Evolutionary conservation across 2,797 vertebrate genomes (phyloP), one percentile per base, ranked within the genome.

Genomic region (Siniperca obscura): DNA sequence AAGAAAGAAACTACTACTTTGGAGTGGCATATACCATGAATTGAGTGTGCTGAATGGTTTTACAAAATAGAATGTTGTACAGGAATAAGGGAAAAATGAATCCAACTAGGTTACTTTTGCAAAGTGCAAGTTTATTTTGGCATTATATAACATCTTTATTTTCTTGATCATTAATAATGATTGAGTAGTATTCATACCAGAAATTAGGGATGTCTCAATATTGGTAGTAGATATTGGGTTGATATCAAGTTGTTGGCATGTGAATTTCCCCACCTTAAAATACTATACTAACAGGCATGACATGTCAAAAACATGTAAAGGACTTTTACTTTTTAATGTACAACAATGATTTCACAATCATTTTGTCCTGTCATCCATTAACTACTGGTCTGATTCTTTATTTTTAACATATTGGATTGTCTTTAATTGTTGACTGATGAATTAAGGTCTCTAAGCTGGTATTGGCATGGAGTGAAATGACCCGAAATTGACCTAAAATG

Each of bases 91-190:
- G 25, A 83, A 80, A 55, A 70, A 84, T 44, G 25, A 78, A 68
- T 65, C 13, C 44, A 71, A 70, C 66, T 42, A 77, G 34, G 61
- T 77, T 76, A 82, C 22, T 74, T 92, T 85, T 81, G 64, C 36
- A 71, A 86, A 82, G 48, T 83, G 59, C 61, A 86, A 50, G 38
- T 84, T 87, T 75, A 82, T 80, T 84, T 90, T 90, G 74, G 50
- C 75, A 60, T 85, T 76, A 55, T 70, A 50, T 68, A 22, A 46
- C 75, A 67, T 85, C 70, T 52, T 60, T 76, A 75, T 78, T 81
- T 73, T 70, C 53, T 71, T 83, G 19, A 73, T 75, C 68, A 82
- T 83, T 57, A 60, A 78, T 72, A 84, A 84, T 57, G 36, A 80
- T 77, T 56, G 64, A 73, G n/a, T 67, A 36, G 0, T 69, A 40